Percentiles rank a stretch among this genome's conserved stretches.
phyloP scores from a whole-genome alignment of 2,113 vertebrate genomes.

The Dipodomys spectabilis region DNA sequence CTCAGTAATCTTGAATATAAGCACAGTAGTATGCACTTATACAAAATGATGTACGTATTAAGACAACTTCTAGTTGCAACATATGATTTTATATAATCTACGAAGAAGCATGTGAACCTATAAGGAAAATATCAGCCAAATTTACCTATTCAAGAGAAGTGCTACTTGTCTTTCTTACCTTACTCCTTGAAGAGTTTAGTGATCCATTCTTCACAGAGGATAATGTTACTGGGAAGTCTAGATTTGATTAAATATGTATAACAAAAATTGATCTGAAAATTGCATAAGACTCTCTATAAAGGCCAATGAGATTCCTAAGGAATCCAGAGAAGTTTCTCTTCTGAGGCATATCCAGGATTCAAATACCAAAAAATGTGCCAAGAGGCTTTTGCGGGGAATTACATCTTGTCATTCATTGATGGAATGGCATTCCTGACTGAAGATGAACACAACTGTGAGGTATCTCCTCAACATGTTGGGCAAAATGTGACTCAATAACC shows the following conservation, averaged over 20 bases:
- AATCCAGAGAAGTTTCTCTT: not conserved
- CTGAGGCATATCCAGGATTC: not conserved
- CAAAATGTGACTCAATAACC: conserved; percentile 4
- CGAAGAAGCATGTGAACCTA: not conserved
- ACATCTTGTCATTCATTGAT: not conserved
- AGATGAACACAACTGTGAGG: conserved; percentile 20
- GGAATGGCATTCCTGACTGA: conserved; percentile 26
- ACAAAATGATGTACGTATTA: not conserved
- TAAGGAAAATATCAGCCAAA: not conserved
- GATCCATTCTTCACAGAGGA: conserved; percentile 24
- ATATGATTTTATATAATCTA: not conserved
- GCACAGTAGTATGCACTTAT: not conserved
- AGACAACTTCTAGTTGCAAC: not conserved
- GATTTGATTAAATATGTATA: not conserved
- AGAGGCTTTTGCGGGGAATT: not conserved
- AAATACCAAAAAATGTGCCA: not conserved
- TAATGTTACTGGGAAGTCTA: not conserved
- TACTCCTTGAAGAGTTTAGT: not conserved
- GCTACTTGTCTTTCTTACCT: not conserved
- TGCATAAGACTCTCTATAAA: not conserved
- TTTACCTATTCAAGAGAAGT: not conserved
- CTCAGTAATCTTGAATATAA: not conserved
- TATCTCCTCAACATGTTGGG: not conserved
- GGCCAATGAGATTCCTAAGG: not conserved
- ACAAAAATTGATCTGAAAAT: not conserved